Conservation (phyloP, 1,140 invertebrate species). For the Drosophila mauritiana region DNA sequence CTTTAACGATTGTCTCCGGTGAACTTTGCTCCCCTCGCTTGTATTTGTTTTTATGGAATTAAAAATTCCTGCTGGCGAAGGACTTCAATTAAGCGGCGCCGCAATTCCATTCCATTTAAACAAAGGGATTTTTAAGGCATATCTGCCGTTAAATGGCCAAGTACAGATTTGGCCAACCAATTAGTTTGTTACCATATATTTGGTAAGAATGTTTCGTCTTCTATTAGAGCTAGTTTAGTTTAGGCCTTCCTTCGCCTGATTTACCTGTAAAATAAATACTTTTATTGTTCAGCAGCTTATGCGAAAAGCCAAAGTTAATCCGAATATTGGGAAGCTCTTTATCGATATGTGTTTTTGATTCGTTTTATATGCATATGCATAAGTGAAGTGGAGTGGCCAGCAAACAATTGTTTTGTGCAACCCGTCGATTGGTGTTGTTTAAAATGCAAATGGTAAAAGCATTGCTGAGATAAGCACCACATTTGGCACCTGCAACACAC, state of each 20-base stretch:
- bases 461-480: conserved; percentile 65
- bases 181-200: background rate
- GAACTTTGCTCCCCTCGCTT: conserved; percentile 19
- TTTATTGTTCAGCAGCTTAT: background rate
- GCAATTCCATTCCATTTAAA: background rate
- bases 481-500: conserved; percentile 62
- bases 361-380: no score
- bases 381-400: background rate
- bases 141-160: conserved; percentile 1
- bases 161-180: background rate
- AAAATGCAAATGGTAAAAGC: conserved; percentile 65
- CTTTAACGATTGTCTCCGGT: conserved; percentile 63
- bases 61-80: conserved; percentile 58
- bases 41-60: conserved; percentile 75
- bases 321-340: no score
- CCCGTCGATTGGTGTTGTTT: conserved; percentile 29
- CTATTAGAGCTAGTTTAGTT: no score
- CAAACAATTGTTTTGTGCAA: conserved; percentile 8
- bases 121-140: conserved; percentile 19
- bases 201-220: no score
- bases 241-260: no score
- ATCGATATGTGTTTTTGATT: background rate
- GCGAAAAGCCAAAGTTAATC: background rate
- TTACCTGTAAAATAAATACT: background rate
- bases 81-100: conserved; percentile 68